A percentile compares a stretch with the other conserved stretches of the same genome.
Conservation (phyloP, 1,140 invertebrate species). For the Hypothenemus hampei region DNA sequence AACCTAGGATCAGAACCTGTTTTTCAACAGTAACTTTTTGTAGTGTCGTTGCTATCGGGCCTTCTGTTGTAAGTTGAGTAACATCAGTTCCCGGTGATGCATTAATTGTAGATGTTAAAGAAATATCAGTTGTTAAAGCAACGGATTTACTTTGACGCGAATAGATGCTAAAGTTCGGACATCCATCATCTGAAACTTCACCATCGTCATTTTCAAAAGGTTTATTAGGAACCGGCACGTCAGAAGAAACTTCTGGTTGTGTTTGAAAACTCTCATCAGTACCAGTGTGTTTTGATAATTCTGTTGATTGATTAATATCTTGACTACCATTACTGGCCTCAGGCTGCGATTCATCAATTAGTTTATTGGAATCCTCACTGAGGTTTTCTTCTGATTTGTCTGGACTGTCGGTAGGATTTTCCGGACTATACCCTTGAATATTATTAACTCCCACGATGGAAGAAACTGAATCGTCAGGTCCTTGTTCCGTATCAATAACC, state of each 20-base stretch:
- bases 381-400: not conserved
- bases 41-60: not conserved
- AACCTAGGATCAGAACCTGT: conserved; percentile 17
- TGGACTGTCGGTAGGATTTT: conserved; percentile 15
- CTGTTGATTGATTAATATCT: too few relatives aligned
- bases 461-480: conserved; percentile 29
- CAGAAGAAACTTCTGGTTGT: too few relatives aligned
- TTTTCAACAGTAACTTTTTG: conserved; percentile 18
- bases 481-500: conserved; percentile 57
- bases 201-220: too few relatives aligned
- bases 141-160: conserved; percentile 72
- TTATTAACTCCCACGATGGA: conserved; percentile 16
- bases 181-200: conserved; percentile 62
- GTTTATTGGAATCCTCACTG: too few relatives aligned
- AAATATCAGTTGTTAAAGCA: conserved; percentile 54
- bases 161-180: conserved; percentile 79
- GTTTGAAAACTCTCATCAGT: too few relatives aligned
- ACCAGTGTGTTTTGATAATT: too few relatives aligned
- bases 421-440: conserved; percentile 11
- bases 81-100: conserved; percentile 12
- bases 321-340: too few relatives aligned
- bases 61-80: too few relatives aligned
- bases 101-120: conserved; percentile 31
- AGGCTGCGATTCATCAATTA: too few relatives aligned
- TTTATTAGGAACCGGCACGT: too few relatives aligned